These are phyloP conservation scores for Crotalus horridus DNA, from an alignment of 2,113 vertebrate genomes.

Conservation along the genomic window DNA sequence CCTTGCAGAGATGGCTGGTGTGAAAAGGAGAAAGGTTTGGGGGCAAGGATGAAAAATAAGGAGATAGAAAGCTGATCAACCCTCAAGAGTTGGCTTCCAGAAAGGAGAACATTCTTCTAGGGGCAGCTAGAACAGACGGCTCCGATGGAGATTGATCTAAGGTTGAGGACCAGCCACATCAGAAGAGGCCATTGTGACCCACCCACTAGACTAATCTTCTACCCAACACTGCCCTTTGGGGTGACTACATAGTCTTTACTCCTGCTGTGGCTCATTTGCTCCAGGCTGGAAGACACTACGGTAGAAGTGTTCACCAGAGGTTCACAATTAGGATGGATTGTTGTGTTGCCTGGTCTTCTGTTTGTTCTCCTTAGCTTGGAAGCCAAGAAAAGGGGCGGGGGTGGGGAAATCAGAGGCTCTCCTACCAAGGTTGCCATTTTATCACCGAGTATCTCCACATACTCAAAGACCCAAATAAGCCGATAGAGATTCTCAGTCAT, in stretches of 20 bases:
- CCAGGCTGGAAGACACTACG: background rate
- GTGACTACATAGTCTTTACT: background rate
- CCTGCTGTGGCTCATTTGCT: background rate
- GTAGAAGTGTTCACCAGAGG: background rate
- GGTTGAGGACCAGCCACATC: background rate
- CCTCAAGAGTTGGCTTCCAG: background rate
- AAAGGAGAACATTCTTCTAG: background rate
- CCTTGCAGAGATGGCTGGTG: background rate
- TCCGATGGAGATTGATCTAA: background rate
- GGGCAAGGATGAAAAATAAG: background rate
- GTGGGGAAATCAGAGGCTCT: too few relatives aligned
- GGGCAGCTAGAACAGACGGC: background rate
- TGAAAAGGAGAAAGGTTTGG: background rate
- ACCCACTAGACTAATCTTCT: background rate
- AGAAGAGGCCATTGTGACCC: background rate
- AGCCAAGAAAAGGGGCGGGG: too few relatives aligned
- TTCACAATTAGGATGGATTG: background rate
- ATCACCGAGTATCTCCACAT: accelerated
- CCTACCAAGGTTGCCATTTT: background rate
- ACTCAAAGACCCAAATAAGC: background rate
- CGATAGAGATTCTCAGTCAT: too few relatives aligned
- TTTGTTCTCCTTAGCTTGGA: background rate
- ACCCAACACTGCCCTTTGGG: background rate
- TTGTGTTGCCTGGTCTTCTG: background rate
- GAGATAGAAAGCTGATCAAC: background rate